A percentile compares a stretch with the other conserved stretches of the same genome.
Evolutionary conservation across 2,888 invertebrate species (phyloP).

Genomic region (Meghimatium bilineatum): DNA sequence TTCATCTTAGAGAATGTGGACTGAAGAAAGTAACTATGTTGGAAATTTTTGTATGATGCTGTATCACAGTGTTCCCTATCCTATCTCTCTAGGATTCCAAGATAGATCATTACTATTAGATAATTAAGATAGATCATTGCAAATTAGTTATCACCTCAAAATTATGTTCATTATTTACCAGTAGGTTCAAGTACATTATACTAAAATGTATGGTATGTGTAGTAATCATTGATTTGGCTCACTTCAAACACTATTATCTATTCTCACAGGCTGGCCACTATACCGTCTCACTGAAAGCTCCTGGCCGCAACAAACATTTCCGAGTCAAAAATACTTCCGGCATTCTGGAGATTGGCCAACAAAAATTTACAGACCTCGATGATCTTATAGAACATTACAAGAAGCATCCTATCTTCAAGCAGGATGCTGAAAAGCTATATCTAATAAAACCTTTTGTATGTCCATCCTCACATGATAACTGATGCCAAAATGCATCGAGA

Average conservation of each 20-base stretch:
- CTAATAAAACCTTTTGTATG: constrained; percentile 89
- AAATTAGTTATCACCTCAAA: no score
- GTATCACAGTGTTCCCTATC: no score
- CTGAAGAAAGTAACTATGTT: no score
- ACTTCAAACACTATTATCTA: neutral
- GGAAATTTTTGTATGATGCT: no score
- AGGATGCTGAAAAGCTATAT: constrained; percentile 91
- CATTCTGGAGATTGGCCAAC: constrained; percentile 96
- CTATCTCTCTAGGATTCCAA: no score
- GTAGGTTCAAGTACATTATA: no score
- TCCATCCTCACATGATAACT: constrained; percentile 58
- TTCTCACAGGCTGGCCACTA: constrained; percentile 92
- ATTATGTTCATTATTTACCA: no score
- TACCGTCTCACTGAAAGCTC: constrained; percentile 97
- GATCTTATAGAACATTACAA: constrained; percentile 99
- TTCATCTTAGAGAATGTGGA: no score
- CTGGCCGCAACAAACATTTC: constrained; percentile 98
- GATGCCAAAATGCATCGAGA: neutral
- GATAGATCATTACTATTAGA: no score
- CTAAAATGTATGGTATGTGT: no score
- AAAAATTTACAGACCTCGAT: constrained; percentile 96
- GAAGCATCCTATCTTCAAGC: constrained; percentile 98
- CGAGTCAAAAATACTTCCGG: constrained; percentile 91
- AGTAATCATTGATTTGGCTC: neutral
- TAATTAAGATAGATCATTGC: no score